Conservation (phyloP, 1,140 invertebrate species). For the Lepidurus packardi region DNA sequence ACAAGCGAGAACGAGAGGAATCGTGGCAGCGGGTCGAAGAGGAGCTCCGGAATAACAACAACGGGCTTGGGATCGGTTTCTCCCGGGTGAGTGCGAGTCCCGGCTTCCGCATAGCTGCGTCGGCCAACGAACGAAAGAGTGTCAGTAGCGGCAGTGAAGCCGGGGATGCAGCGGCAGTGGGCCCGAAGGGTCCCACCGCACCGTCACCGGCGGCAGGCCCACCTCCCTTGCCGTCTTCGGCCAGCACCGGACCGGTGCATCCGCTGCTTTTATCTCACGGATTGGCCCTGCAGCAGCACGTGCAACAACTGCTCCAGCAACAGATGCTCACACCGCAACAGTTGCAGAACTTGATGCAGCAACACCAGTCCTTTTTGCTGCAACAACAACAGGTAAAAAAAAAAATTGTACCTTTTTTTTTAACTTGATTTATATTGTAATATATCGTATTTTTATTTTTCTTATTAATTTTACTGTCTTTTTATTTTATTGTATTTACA, state of each 20-base stretch:
- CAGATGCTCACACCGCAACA: slow-evolving; percentile 27
- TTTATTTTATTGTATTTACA: no score
- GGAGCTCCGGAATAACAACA: neutral
- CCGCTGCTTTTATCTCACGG: slow-evolving; percentile 31
- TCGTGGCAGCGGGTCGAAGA: neutral
- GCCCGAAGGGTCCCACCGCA: neutral
- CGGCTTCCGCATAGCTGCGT: neutral
- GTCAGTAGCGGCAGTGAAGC: slow-evolving; percentile 26
- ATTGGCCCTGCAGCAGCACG: slow-evolving; percentile 32
- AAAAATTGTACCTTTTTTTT: neutral
- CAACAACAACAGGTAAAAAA: slow-evolving; percentile 32
- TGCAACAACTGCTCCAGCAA: slow-evolving; percentile 33
- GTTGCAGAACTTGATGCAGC: slow-evolving; percentile 23
- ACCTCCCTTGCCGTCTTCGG: no score
- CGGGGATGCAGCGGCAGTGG: neutral
- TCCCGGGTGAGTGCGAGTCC: neutral
- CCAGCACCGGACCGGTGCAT: neutral
- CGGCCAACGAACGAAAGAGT: neutral
- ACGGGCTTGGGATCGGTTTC: neutral
- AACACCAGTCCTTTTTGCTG: slow-evolving; percentile 24
- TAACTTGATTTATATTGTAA: neutral
- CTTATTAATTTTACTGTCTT: neutral
- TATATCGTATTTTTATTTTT: neutral
- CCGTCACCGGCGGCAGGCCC: neutral
- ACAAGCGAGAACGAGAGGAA: neutral